phyloP scores from a whole-genome alignment of 2,797 vertebrate species.

The Sebastes vulpes region DNA sequence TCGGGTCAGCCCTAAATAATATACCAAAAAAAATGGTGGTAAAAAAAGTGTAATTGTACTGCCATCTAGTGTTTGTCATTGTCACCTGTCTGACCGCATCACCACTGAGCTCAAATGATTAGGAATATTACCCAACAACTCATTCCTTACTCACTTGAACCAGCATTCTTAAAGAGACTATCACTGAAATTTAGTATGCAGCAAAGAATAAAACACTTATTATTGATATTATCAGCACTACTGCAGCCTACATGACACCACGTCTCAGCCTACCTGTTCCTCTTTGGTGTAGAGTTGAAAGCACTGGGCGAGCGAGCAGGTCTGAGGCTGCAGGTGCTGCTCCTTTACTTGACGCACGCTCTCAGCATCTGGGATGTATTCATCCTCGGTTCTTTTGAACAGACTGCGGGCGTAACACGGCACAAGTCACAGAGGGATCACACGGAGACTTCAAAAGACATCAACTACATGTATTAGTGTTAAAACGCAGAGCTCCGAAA shows the following conservation, averaged over 20 bases:
- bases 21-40: neutral
- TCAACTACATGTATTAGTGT: neutral
- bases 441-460: conserved; percentile 10
- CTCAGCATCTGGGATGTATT: conserved; percentile 96
- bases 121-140: neutral
- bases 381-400: conserved; percentile 95
- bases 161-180: neutral
- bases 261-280: conserved; percentile 90
- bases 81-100: too few species aligned
- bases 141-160: neutral
- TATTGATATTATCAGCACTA: neutral
- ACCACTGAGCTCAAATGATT: neutral
- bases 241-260: too few species aligned
- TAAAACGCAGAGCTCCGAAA: neutral
- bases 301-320: conserved; percentile 96
- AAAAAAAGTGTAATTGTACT: neutral
- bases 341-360: conserved; percentile 95
- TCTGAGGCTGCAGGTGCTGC: conserved; percentile 96
- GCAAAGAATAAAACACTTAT: neutral
- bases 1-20: too few species aligned
- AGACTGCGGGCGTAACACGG: conserved; percentile 82
- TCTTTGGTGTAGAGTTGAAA: conserved; percentile 99
- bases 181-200: neutral
- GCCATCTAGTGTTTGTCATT: neutral
- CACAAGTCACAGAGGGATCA: conserved; percentile 42